Evolutionary conservation across 1,140 invertebrate species (phyloP), one percentile per base, ranked within the genome.

Genomic region (Marisa cornuarietis): DNA sequence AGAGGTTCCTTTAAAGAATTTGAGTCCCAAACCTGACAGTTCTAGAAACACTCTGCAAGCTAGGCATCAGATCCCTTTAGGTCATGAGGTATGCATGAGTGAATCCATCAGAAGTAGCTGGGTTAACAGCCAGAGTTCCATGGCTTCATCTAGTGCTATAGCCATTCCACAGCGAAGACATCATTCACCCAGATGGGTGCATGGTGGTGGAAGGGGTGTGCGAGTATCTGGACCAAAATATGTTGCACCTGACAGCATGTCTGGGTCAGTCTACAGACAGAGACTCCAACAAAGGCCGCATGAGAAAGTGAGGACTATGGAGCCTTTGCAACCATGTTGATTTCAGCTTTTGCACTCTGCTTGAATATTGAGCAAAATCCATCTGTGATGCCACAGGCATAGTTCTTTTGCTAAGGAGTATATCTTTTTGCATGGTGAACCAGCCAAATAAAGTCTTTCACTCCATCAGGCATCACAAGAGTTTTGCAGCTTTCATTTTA

Each of bases 81-180:
- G 65, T 63, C 76, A 62, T 11, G 24, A 31, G 42, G 14, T 54
- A 54, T 54, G 62, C 75, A 20, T 77, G 75, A 63, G 20, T 68
- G 49, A 77, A 68, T 63, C 51, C 52, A 26, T n/a, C 62, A 16
- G 63, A 77, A 24, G n/a, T 22, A 16, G 51, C 31, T 20, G 31
- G 31, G 31, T n/a, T 51, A 31, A 8, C 14, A 14, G 7, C 20
- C n/a, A 14, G 22, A 10, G 51, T 26, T n/a, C 62, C n/a, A 6
- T 52, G 20, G 52, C 8, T n/a, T 31, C 51, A 42, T 68, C 76
- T n/a, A 63, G 63, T 20, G 61, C 76, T 11, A 51, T 77, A n/a
- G 65, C 65, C 51, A 77, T 77, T 49, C 76, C 76, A 14, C 31
- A 54, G 22, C 76, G 65, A 24, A 66, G 52, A n/a, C 65, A 52